Evolutionary conservation across 2,888 invertebrate genomes (phyloP).

Genomic region (Andrena camellia): DNA sequence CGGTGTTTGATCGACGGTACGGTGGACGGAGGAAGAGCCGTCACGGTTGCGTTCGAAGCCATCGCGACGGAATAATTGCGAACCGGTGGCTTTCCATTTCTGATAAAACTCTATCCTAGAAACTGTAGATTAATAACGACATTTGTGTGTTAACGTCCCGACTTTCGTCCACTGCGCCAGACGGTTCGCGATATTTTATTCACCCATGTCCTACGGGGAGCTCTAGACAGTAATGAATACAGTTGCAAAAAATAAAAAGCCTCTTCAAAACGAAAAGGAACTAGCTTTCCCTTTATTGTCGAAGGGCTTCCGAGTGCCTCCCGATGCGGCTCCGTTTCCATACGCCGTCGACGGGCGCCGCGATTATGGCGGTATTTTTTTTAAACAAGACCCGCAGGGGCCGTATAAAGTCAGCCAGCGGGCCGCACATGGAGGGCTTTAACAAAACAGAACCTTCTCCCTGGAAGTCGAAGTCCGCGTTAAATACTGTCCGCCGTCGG

Average conservation of each 20-base stretch:
- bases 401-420: constrained; percentile 13
- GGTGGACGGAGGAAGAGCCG: background rate
- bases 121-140: background rate
- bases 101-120: background rate
- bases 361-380: constrained; percentile 21
- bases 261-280: too few relatives aligned
- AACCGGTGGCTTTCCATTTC: background rate
- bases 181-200: too few relatives aligned
- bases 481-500: constrained; percentile 19
- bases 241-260: too few relatives aligned
- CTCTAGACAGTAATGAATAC: too few relatives aligned
- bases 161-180: too few relatives aligned
- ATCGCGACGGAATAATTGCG: background rate
- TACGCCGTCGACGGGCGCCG: background rate
- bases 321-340: background rate
- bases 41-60: background rate
- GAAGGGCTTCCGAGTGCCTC: constrained; percentile 4
- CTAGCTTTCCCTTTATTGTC: background rate
- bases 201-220: too few relatives aligned
- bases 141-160: background rate
- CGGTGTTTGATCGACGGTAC: constrained; percentile 37
- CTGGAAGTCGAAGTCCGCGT: constrained; percentile 18
- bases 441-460: constrained; percentile 13
- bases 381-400: constrained; percentile 19
- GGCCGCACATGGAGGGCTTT: background rate